Percentiles rank a stretch among this genome's conserved stretches.
Conservation (phyloP, 1,140 invertebrate genomes). For the Fopius arisanus region DNA sequence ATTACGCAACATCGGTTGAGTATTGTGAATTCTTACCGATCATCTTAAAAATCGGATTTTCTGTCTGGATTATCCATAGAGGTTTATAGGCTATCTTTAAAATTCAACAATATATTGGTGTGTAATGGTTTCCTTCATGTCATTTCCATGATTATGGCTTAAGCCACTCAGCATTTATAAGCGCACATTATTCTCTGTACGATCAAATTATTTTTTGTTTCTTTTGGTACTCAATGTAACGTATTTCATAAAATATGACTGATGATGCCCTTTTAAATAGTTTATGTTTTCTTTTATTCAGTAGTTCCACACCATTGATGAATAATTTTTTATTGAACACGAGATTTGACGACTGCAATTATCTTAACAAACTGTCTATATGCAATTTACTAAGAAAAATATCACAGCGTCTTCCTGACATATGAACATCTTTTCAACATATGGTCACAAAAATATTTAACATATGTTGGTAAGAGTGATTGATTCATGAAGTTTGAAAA, state of each 20-base stretch:
- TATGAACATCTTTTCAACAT: no score
- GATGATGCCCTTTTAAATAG: not conserved
- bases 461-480: not conserved
- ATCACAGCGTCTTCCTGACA: no score
- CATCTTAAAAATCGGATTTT: not conserved
- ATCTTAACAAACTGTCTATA: no score
- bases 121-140: not conserved
- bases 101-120: not conserved
- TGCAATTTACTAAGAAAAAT: no score
- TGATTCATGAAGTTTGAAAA: not conserved
- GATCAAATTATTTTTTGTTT: not conserved
- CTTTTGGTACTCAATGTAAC: slow-evolving; percentile 1
- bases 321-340: no score
- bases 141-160: not conserved
- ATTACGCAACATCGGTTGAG: not conserved
- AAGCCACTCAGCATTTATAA: not conserved
- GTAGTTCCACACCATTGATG: no score
- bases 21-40: not conserved
- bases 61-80: not conserved
- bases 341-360: no score
- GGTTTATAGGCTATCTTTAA: not conserved
- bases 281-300: no score
- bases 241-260: not conserved
- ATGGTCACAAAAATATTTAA: not conserved
- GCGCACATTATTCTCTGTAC: slow-evolving; percentile 2